phyloP scores from a whole-genome alignment of 2,797 vertebrate genomes.

The Antennarius maculatus region DNA sequence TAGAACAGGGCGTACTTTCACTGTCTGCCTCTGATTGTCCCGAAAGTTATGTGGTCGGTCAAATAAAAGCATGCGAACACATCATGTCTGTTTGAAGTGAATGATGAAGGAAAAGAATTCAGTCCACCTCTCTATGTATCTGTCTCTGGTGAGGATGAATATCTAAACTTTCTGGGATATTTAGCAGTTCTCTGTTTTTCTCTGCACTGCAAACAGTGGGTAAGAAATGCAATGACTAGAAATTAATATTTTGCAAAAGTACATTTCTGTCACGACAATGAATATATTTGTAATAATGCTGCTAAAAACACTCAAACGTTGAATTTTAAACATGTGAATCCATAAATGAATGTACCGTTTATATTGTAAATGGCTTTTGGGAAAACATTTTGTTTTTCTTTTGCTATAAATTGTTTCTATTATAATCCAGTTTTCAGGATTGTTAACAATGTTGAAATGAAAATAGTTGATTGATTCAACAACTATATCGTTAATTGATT shows the following conservation, averaged over 20 bases:
- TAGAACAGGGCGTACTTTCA: slow-evolving; percentile 58
- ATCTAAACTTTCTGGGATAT: slow-evolving; percentile 27
- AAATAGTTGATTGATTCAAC: background rate
- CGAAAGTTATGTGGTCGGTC: slow-evolving; percentile 62
- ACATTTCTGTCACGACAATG: background rate
- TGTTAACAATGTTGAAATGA: background rate
- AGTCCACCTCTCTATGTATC: slow-evolving; percentile 37
- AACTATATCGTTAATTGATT: too few species aligned
- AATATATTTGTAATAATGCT: background rate
- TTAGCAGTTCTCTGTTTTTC: slow-evolving; percentile 19
- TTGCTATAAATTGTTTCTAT: background rate
- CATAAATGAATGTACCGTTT: too few species aligned
- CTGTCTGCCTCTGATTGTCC: slow-evolving; percentile 61
- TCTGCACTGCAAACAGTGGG: slow-evolving; percentile 8
- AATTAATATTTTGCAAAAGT: background rate
- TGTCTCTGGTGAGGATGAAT: slow-evolving; percentile 45
- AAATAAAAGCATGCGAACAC: slow-evolving; percentile 61
- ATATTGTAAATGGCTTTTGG: too few species aligned
- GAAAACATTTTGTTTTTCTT: background rate
- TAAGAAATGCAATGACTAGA: slow-evolving; percentile 12
- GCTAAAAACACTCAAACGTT: background rate
- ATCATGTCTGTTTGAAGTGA: slow-evolving; percentile 59
- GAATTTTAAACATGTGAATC: too few species aligned
- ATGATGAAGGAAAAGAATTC: slow-evolving; percentile 47
- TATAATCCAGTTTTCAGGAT: background rate